Evolutionary conservation across 64 coral and sea anemone species (phyloP).

Genomic region (Stichodactyla mertensii): DNA sequence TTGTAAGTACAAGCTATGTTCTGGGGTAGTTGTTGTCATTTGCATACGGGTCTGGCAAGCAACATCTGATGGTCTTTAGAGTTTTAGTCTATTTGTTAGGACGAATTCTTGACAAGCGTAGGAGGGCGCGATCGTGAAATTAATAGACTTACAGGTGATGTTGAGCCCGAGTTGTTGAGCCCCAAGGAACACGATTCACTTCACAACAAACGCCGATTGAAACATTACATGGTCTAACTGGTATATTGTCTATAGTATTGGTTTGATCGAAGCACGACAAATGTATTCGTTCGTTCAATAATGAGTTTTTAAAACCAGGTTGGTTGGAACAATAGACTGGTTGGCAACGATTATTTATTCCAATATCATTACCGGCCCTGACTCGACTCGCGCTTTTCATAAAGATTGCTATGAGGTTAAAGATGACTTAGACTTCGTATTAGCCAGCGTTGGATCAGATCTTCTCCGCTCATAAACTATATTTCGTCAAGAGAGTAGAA

Average conservation of each 20-base stretch:
- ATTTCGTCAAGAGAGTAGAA: neutral
- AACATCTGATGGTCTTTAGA: neutral
- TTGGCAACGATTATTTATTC: conserved; percentile 29
- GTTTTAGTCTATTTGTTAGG: neutral
- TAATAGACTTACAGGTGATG: neutral
- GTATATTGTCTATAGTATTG: neutral
- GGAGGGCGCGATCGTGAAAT: neutral
- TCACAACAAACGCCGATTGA: neutral
- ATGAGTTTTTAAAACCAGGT: conserved; percentile 47
- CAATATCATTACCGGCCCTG: neutral
- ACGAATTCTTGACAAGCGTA: neutral
- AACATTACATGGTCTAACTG: neutral
- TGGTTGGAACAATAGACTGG: conserved; percentile 22
- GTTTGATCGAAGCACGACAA: neutral
- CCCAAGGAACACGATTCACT: neutral
- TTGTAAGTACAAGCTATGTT: neutral
- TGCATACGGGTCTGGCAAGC: neutral
- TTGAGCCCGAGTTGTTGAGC: neutral
- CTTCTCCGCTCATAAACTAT: neutral
- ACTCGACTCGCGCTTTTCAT: neutral
- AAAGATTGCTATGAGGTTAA: too few relatives aligned
- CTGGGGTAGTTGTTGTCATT: neutral
- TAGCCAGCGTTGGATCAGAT: neutral
- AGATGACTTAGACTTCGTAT: too few relatives aligned
- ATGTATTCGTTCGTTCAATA: conserved; percentile 39